phyloP scores from a whole-genome alignment of 1,140 invertebrate species.

The Brachionus rubens region DNA sequence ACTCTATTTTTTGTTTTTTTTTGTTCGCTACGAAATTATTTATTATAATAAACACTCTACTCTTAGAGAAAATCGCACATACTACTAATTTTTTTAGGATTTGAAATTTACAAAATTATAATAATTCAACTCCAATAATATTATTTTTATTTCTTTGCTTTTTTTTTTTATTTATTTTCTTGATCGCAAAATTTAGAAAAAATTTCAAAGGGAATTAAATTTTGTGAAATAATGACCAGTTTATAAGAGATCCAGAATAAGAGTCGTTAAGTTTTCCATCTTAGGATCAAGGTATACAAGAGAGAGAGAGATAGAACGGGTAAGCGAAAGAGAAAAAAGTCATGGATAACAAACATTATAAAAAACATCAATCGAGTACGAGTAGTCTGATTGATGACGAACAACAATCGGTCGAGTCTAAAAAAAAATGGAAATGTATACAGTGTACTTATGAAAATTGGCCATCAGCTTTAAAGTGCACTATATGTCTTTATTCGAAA shows the following conservation, averaged over 20 bases:
- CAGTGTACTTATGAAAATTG: conserved; percentile 92
- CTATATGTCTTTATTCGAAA: conserved; percentile 69
- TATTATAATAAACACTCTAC: not conserved
- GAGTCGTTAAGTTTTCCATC: too few relatives aligned
- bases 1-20: too few relatives aligned
- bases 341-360: conserved; percentile 11
- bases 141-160: conserved; percentile 6
- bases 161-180: conserved; percentile 12
- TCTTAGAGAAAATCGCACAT: conserved; percentile 12
- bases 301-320: not conserved
- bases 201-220: not conserved
- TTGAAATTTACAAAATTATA: conserved; percentile 15
- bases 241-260: too few relatives aligned
- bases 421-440: conserved; percentile 72
- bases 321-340: not conserved
- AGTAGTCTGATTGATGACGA: conserved; percentile 30
- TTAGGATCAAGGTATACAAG: not conserved
- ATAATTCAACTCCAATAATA: conserved; percentile 25
- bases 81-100: conserved; percentile 31
- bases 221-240: too few relatives aligned
- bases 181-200: conserved; percentile 11
- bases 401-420: not conserved
- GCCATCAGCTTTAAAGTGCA: conserved; percentile 80
- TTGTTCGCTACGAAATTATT: too few relatives aligned
- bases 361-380: conserved; percentile 22